Conservation (phyloP, 2,888 invertebrate species). For the Apamea sordens region DNA sequence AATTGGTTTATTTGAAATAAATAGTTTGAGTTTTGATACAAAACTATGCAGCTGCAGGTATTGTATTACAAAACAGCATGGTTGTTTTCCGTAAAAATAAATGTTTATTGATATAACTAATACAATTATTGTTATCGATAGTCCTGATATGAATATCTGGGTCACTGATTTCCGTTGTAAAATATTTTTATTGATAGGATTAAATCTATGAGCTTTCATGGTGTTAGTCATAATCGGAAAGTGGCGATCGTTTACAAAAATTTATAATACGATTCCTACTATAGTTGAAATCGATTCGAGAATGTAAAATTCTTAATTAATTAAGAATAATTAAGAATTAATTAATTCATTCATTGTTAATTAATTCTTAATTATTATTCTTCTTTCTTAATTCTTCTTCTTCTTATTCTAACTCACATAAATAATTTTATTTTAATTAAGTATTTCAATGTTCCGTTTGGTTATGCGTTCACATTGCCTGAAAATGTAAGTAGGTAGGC, state of each 20-base stretch:
- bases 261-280: not conserved
- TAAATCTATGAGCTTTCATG: conserved; percentile 10
- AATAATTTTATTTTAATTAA: not conserved
- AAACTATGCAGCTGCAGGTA: not conserved
- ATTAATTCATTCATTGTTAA: too few species aligned
- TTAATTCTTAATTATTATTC: too few species aligned
- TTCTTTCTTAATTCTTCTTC: too few species aligned
- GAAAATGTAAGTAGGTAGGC: not conserved
- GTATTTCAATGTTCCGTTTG: not conserved
- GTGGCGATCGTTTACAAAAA: not conserved
- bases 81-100: conserved; percentile 20
- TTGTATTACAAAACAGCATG: too few species aligned
- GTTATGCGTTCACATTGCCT: not conserved
- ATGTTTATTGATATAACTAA: conserved; percentile 22
- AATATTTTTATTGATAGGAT: conserved; percentile 37
- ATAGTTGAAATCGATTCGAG: not conserved
- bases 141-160: conserved; percentile 61
- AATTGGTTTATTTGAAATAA: too few species aligned
- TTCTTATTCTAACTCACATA: too few species aligned
- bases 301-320: too few species aligned
- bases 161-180: conserved; percentile 58
- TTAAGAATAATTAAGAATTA: too few species aligned
- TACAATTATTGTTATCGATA: conserved; percentile 62
- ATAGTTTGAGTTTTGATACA: too few species aligned
- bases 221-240: not conserved